Conservation (phyloP, 1,140 invertebrate genomes). For the Ditylenchus dipsaci region DNA sequence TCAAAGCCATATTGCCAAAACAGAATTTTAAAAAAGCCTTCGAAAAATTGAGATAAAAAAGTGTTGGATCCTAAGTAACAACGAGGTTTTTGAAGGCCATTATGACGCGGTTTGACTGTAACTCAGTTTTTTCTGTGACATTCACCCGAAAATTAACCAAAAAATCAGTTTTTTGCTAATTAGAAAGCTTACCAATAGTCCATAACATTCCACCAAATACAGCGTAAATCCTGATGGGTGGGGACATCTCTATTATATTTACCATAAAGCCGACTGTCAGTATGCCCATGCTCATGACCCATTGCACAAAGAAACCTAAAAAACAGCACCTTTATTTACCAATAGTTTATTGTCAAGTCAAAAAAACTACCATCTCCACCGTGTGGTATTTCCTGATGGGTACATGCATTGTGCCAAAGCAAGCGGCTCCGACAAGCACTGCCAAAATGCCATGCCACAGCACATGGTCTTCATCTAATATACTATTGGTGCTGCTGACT, state of each 20-base stretch:
- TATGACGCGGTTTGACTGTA: too few relatives aligned
- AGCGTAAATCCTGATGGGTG: constrained; percentile 9
- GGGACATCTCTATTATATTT: constrained; percentile 20
- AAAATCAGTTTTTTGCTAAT: background rate
- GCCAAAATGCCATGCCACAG: constrained; percentile 9
- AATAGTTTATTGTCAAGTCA: background rate
- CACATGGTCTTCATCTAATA: background rate
- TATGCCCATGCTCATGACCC: constrained; percentile 27
- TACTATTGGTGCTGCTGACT: too few relatives aligned
- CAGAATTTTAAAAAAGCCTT: too few relatives aligned
- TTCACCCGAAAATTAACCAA: background rate
- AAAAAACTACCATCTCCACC: constrained; percentile 17
- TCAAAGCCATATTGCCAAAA: too few relatives aligned
- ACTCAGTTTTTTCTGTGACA: too few relatives aligned
- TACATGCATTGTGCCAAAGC: constrained; percentile 30
- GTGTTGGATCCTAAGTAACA: too few relatives aligned
- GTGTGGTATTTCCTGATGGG: constrained; percentile 19
- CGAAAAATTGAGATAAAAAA: too few relatives aligned
- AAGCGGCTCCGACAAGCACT: constrained; percentile 11
- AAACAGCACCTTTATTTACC: too few relatives aligned
- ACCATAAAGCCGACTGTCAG: constrained; percentile 22
- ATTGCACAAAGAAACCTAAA: constrained; percentile 30
- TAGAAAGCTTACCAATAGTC: constrained; percentile 21
- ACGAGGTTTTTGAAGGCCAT: too few relatives aligned
- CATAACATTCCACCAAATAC: constrained; percentile 17